Base-by-base conservation (phyloP, 2,888 invertebrate genomes). In the Liposcelis brunnea region DNA sequence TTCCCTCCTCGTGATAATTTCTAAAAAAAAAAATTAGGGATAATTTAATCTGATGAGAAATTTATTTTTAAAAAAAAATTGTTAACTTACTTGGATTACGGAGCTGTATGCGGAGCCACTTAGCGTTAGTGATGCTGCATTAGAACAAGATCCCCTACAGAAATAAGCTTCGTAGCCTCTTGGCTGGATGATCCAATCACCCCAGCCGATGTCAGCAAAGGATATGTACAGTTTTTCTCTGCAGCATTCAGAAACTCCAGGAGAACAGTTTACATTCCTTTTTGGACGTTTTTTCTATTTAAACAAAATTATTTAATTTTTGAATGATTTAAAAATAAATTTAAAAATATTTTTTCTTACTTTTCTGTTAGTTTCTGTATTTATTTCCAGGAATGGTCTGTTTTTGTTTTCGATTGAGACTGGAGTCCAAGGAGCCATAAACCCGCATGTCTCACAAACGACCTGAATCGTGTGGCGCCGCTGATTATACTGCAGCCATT, bases 141-240 rank as follows among this genome's bases (percentile, higher is more conserved):
- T 74, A 0, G 75, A 70, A 57, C 89, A 89, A 15, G 76, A 75
- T 0, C 89, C 89, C 47, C 80, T 77, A 58, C 89, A 89, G 65
- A 85, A 87, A 61, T 85, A 85, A 0, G 89, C 87, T 55, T 86
- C 77, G 61, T 87, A 89, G 1, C 84, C 85, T 11, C 71, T 68
- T 0, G 89, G 89, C 51, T 75, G 70, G 50, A 89, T 72, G 48
- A 89, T 85, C 87, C 87, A 89, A 60, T 85, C 80, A 53, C 77
- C 77, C 89, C 89, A 89, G 40, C 86, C 86, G 45, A 89, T 76
- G 35, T 85, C 83, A 49, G 75, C 75, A 58, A 89, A 89, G 51
- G 80, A 80, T 49, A 90, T 79, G 57, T 80, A 82, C 1, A 89
- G 68, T 33, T 79, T 77, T 58, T 87, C 86, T 11, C 85, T 66